A percentile compares a stretch with the other conserved stretches of the same genome.
These are phyloP conservation scores for Tokudaia tokunoshimensis DNA, from an alignment of 2,797 vertebrate species.

Conservation along the genomic window DNA sequence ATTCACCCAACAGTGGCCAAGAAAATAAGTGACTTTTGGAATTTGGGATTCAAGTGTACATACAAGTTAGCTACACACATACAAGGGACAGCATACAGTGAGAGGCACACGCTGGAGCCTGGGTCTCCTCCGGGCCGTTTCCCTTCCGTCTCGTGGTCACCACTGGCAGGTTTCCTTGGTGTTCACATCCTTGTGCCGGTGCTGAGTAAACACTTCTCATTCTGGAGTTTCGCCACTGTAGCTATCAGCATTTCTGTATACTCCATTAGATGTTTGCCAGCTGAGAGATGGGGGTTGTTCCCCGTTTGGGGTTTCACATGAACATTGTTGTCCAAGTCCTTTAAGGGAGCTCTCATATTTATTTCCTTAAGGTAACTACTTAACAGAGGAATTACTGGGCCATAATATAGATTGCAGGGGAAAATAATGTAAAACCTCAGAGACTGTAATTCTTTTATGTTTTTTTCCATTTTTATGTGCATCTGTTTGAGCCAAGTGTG, in stretches of 20 bases:
- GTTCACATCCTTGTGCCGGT: not conserved
- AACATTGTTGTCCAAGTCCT: not conserved
- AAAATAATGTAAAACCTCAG: not conserved
- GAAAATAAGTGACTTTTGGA: not conserved
- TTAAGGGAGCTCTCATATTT: not conserved
- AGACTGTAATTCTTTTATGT: not conserved
- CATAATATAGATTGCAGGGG: not conserved
- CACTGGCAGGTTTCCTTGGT: not conserved
- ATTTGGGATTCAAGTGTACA: not conserved
- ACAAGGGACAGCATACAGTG: not conserved
- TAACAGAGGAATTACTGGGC: not conserved
- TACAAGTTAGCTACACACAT: not conserved
- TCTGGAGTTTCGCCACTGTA: not conserved
- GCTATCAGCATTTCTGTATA: not conserved
- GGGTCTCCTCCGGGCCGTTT: not conserved
- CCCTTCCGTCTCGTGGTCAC: not conserved
- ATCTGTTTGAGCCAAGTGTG: not conserved
- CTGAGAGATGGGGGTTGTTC: not conserved
- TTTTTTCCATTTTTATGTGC: not conserved
- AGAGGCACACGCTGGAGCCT: not conserved
- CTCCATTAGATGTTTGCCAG: not conserved
- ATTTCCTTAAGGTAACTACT: conserved; percentile 12
- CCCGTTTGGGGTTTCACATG: not conserved
- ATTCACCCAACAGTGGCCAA: not conserved
- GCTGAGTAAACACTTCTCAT: not conserved